These are phyloP conservation scores for Eristalis arbustorum DNA, from an alignment of 2,888 invertebrate species.

Conservation along the genomic window DNA sequence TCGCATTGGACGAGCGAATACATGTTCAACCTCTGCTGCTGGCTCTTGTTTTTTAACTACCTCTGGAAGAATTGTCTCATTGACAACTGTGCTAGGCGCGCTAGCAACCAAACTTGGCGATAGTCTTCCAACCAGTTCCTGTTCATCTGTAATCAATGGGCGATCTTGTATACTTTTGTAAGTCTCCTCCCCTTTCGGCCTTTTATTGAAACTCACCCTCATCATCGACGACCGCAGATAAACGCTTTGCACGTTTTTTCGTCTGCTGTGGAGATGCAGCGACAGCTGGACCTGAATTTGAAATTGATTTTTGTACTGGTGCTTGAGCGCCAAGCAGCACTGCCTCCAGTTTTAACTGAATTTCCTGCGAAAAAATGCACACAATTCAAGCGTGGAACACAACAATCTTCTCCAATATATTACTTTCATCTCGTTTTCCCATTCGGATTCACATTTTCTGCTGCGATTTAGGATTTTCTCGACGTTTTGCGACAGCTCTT, in stretches of 20 bases:
- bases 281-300: background rate
- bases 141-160: slow-evolving; percentile 17
- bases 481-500: slow-evolving; percentile 44
- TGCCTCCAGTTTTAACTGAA: slow-evolving; percentile 33
- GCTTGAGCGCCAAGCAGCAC: slow-evolving; percentile 32
- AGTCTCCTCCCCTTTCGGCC: too few species aligned
- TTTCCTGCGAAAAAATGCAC: slow-evolving; percentile 24
- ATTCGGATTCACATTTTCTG: slow-evolving; percentile 26
- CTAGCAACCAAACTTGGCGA: background rate
- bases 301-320: background rate
- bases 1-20: slow-evolving; percentile 75
- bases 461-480: slow-evolving; percentile 48
- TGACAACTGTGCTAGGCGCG: slow-evolving; percentile 15
- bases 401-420: background rate
- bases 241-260: slow-evolving; percentile 76
- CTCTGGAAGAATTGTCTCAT: background rate
- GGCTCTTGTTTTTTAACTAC: slow-evolving; percentile 37
- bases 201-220: slow-evolving; percentile 68
- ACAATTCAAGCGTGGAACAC: background rate
- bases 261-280: slow-evolving; percentile 76
- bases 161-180: background rate
- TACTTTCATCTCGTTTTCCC: slow-evolving; percentile 52
- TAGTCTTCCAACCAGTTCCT: background rate
- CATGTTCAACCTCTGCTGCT: slow-evolving; percentile 51
- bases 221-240: slow-evolving; percentile 73